Conservation (phyloP, 2,113 vertebrate genomes). For the Catagonus wagneri region DNA sequence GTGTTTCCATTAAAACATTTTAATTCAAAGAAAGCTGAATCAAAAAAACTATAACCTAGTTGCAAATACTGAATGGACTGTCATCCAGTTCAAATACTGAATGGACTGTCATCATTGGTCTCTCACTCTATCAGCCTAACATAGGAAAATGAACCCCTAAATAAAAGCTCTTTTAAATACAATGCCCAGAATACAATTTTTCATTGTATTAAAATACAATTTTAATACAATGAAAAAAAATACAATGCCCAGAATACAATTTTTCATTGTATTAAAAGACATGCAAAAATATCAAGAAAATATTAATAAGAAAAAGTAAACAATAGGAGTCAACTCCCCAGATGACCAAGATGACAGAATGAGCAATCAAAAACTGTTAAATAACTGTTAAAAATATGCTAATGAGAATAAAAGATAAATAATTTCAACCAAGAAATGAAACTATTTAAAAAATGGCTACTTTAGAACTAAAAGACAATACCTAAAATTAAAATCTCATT, state of each 20-base stretch:
- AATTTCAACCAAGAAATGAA: conserved; percentile 29
- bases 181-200: neutral
- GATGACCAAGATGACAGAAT: neutral
- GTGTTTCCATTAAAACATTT: neutral
- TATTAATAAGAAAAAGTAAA: neutral
- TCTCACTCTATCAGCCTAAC: neutral
- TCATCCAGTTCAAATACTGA: neutral
- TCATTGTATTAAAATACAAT: neutral
- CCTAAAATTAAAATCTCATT: conserved; percentile 8
- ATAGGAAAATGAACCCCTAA: neutral
- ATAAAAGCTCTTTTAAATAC: neutral
- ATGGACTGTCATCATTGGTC: neutral
- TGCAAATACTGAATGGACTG: neutral
- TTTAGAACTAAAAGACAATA: neutral
- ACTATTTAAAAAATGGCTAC: neutral
- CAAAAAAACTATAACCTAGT: neutral
- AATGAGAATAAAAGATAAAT: neutral
- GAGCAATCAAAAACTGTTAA: neutral
- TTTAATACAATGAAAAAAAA: too few species aligned
- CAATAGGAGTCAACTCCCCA: neutral
- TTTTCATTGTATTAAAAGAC: neutral
- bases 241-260: neutral
- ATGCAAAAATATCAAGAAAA: conserved; percentile 9
- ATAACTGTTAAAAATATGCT: neutral
- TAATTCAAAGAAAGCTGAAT: neutral